These are phyloP conservation scores for Drosophila rellima DNA, from an alignment of 2,888 invertebrate species.

Conservation along the genomic window DNA sequence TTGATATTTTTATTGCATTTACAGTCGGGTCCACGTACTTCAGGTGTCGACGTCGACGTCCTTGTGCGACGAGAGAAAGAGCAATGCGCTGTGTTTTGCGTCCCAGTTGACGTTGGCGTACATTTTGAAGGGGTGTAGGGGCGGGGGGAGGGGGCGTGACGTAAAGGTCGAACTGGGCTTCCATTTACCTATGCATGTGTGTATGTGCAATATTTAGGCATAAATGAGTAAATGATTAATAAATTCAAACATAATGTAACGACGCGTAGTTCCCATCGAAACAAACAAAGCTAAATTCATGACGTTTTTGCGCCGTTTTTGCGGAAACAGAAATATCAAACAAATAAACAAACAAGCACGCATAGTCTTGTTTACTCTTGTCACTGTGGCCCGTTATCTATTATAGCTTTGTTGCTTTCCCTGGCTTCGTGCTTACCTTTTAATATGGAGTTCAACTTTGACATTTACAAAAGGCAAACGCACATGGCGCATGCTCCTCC, in stretches of 20 bases:
- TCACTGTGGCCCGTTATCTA: conserved; percentile 31
- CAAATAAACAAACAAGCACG: conserved; percentile 40
- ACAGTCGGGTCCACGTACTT: conserved; percentile 28
- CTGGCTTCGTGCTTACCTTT: conserved; percentile 7
- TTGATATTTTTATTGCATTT: conserved; percentile 49
- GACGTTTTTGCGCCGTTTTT: conserved; percentile 37
- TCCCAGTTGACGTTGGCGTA: conserved; percentile 20
- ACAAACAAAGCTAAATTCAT: conserved; percentile 45
- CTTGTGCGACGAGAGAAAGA: conserved; percentile 33
- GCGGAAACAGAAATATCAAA: conserved; percentile 47
- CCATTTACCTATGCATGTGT: conserved; percentile 2
- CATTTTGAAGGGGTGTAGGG: conserved; percentile 4
- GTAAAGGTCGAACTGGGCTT: conserved; percentile 49
- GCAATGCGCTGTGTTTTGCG: conserved; percentile 14
- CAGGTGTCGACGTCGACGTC: conserved; percentile 46
- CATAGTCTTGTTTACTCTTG: conserved; percentile 35
- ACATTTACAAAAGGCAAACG: conserved; percentile 56
- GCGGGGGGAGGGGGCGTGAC: conserved; percentile 29
- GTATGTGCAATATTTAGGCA: conserved; percentile 11
- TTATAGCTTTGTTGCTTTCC: conserved; percentile 14
- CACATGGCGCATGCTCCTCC: conserved; percentile 63
- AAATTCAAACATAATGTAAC: conserved; percentile 22
- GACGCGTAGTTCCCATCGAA: conserved; percentile 29
- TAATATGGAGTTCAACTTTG: conserved; percentile 67
- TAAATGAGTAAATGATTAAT: conserved; percentile 29